A percentile compares a stretch with the other conserved stretches of the same genome.
phyloP scores from a whole-genome alignment of 2,797 vertebrate species.

The Enteromius trimaculatus region DNA sequence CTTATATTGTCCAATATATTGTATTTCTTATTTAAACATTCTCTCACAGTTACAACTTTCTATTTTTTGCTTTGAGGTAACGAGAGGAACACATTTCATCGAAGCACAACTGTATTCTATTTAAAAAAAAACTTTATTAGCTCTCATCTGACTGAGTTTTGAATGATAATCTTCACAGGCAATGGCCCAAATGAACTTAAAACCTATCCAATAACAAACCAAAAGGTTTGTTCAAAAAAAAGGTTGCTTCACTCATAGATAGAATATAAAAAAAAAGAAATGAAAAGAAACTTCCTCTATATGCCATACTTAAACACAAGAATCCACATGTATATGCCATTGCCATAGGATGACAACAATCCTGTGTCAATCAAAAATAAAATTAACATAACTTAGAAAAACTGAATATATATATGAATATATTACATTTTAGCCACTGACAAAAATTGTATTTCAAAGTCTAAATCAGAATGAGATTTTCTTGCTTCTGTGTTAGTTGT shows the following conservation, averaged over 20 bases:
- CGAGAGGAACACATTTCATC: constrained; percentile 10
- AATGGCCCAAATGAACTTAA: constrained; percentile 23
- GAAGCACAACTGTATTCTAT: constrained; percentile 25
- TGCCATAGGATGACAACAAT: constrained; percentile 74
- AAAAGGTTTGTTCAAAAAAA: background rate
- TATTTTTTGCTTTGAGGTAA: background rate
- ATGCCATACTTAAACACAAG: constrained; percentile 22
- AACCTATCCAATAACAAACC: constrained; percentile 9
- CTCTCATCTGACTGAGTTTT: constrained; percentile 25
- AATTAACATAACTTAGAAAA: constrained; percentile 77
- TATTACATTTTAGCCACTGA: constrained; percentile 59
- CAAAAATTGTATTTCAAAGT: constrained; percentile 26
- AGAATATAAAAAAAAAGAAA: constrained; percentile 23
- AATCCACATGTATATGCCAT: constrained; percentile 37
- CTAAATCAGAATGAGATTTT: constrained; percentile 31
- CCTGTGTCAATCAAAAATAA: constrained; percentile 73
- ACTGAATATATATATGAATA: constrained; percentile 57
- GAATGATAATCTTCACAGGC: constrained; percentile 29
- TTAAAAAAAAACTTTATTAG: constrained; percentile 13
- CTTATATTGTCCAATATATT: background rate
- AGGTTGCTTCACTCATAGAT: background rate
- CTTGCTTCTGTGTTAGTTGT: constrained; percentile 37
- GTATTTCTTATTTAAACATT: background rate
- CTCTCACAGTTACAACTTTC: background rate
- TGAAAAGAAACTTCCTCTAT: background rate